These are phyloP conservation scores for Symphodus melops DNA, from an alignment of 2,113 vertebrate species.

Conservation along the genomic window DNA sequence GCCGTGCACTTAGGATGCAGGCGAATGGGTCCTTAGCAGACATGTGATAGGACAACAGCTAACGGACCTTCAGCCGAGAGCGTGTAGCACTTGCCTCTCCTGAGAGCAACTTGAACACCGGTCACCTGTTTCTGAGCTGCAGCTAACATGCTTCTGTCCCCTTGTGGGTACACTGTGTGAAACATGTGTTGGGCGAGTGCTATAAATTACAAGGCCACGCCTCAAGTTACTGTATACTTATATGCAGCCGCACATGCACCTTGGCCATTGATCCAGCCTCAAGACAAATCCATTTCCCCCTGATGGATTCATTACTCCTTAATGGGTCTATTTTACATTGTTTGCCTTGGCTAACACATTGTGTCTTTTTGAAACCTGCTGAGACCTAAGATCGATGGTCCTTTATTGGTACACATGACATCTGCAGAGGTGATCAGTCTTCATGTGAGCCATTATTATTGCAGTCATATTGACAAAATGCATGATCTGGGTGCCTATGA, in stretches of 20 bases:
- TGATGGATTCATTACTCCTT: constrained; percentile 87
- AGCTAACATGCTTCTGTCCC: constrained; percentile 58
- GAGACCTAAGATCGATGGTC: constrained; percentile 82
- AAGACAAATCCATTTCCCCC: constrained; percentile 82
- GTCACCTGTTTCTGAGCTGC: constrained; percentile 60
- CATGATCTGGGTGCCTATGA: constrained; percentile 48
- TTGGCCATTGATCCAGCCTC: constrained; percentile 78
- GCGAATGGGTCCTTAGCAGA: constrained; percentile 13
- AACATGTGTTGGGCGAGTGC: constrained; percentile 56
- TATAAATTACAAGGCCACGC: constrained; percentile 78
- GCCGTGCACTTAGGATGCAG: neutral
- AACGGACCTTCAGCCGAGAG: constrained; percentile 12
- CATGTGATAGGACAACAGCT: neutral
- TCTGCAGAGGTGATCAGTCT: constrained; percentile 66
- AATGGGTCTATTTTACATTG: constrained; percentile 88
- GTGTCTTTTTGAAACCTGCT: constrained; percentile 78
- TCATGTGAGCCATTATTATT: constrained; percentile 37
- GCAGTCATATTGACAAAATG: constrained; percentile 51
- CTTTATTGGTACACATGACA: constrained; percentile 64
- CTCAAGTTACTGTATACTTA: constrained; percentile 50
- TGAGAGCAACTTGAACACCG: constrained; percentile 38
- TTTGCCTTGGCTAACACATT: constrained; percentile 83
- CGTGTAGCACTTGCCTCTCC: constrained; percentile 22
- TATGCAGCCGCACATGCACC: constrained; percentile 20
- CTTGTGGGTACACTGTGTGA: constrained; percentile 54